A percentile compares a stretch with the other conserved stretches of the same genome.
Conservation (phyloP, 2,797 vertebrate species). For the Phalanger gymnotis region DNA sequence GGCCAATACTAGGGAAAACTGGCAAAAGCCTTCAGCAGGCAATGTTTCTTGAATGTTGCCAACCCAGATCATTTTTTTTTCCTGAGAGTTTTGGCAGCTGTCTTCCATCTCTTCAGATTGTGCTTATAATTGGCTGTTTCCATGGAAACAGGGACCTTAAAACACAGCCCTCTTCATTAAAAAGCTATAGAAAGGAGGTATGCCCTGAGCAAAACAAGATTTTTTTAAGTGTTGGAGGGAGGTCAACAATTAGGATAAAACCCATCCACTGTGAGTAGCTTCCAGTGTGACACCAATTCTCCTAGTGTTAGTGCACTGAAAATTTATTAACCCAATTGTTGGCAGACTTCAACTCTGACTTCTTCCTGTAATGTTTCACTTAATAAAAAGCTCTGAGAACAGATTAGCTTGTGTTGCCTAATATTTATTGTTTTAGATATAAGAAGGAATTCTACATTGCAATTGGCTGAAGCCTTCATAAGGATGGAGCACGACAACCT, state of each 20-base stretch:
- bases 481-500: not conserved
- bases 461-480: not conserved
- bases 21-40: slow-evolving; percentile 75
- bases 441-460: not conserved
- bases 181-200: slow-evolving; percentile 74
- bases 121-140: slow-evolving; percentile 80
- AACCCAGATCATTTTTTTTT: slow-evolving; percentile 70
- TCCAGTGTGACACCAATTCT: slow-evolving; percentile 26
- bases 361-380: slow-evolving; percentile 14
- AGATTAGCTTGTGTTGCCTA: not conserved
- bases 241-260: slow-evolving; percentile 60
- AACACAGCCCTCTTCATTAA: slow-evolving; percentile 74
- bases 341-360: not conserved
- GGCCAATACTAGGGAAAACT: slow-evolving; percentile 70
- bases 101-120: slow-evolving; percentile 78
- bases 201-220: slow-evolving; percentile 70
- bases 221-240: not conserved
- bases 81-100: slow-evolving; percentile 80
- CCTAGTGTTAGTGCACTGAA: not conserved
- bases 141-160: slow-evolving; percentile 75
- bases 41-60: slow-evolving; percentile 75
- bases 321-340: slow-evolving; percentile 5
- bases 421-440: not conserved
- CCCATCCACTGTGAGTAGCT: slow-evolving; percentile 16
- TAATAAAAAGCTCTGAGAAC: slow-evolving; percentile 23